phyloP scores from a whole-genome alignment of 2,113 vertebrate species.

The Bostrychus sinensis region DNA sequence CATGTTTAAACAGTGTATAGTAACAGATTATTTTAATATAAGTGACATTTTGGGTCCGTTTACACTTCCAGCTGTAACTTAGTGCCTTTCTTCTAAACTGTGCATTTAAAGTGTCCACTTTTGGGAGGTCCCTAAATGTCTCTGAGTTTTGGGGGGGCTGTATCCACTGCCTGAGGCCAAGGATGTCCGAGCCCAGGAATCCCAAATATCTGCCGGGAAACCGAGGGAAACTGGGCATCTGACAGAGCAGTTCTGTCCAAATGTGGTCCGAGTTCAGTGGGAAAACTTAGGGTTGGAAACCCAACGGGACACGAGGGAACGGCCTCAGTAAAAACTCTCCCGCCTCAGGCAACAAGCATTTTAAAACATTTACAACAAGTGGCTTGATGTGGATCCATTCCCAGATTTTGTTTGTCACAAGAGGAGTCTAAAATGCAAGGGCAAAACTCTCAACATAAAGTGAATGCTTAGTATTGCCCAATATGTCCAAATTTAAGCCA shows the following conservation, averaged over 20 bases:
- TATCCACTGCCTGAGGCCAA: conserved; percentile 60
- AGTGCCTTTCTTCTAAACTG: conserved; percentile 1
- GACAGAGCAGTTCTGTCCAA: conserved; percentile 41
- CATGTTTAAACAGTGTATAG: no score
- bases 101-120: conserved; percentile 6
- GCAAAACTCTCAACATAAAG: no score
- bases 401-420: conserved; percentile 9
- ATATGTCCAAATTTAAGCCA: background rate
- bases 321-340: conserved; percentile 41
- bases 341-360: conserved; percentile 27
- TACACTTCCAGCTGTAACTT: no score
- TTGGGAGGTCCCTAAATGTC: conserved; percentile 8
- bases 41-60: no score
- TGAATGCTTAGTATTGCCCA: no score
- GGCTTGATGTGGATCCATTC: conserved; percentile 34
- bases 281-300: conserved; percentile 62
- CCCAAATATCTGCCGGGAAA: conserved; percentile 62
- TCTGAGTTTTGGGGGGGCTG: conserved; percentile 39
- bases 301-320: conserved; percentile 55
- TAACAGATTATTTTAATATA: no score
- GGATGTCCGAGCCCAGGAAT: conserved; percentile 72
- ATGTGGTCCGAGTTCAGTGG: conserved; percentile 62
- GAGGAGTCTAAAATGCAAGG: background rate
- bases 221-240: conserved; percentile 57
- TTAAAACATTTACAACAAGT: conserved; percentile 34